Base-by-base conservation (phyloP, 1,140 invertebrate species). In the Eriosoma lanigerum region DNA sequence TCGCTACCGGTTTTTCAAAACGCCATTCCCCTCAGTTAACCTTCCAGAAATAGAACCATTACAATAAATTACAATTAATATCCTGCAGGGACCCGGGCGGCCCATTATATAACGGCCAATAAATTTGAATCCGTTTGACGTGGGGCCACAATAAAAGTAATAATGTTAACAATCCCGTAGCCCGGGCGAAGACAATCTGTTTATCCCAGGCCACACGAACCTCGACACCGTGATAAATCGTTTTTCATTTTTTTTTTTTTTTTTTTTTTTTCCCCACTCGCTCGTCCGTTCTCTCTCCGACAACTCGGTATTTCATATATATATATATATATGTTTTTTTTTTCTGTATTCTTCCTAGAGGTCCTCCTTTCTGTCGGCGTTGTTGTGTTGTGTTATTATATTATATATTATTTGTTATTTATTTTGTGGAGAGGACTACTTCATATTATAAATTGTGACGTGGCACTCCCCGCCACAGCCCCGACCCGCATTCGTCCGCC, bases 31-130 rank as follows among this genome's bases (percentile, higher is more conserved):
- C 75, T 78, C 75, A 48, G 75, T 78, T 78, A 78, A 78, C 75
- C 75, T 78, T 78, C 75, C 75, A 78, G 75, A 78, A 78, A 78
- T 78, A 78, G 75, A 78, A 78, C 75, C 75, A 78, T 78, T 78
- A 78, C 75, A 78, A 78, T 78, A 78, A 78, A 78, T 78, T 78
- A 78, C 75, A 78, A 78, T 78, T 78, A 78, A 78, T 78, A 78
- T 78, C 75, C 75, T 78, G 75, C 75, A 78, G 75, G 75, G 75
- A 78, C 75, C 75, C 75, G 75, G 75, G 75, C 75, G 75, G 75
- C 75, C 75, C 75, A 78, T 78, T 78, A 78, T 78, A 78, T 78
- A 62, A 62, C 75, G 75, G 75, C 75, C 75, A 78, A 78, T 78
- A 78, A 78, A 78, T 78, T 78, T 78, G 75, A 78, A 78, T 78